phyloP scores from a whole-genome alignment of 2,888 invertebrate genomes.

The Meiosimyza decipiens region DNA sequence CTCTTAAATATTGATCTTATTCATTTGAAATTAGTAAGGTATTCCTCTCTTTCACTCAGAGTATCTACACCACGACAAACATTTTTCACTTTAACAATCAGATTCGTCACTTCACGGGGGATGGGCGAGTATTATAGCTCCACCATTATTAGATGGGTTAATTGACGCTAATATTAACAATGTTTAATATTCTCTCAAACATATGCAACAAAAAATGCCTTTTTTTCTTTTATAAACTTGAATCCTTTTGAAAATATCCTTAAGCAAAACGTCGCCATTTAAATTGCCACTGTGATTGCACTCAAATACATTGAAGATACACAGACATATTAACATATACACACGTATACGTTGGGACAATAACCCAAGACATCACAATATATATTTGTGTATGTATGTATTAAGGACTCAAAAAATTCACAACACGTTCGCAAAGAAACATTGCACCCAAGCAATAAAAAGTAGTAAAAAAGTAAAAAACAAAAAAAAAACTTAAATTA shows the following conservation, averaged over 20 bases:
- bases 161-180: too few species aligned
- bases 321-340: not conserved
- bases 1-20: too few species aligned
- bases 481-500: not conserved
- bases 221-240: not conserved
- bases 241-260: not conserved
- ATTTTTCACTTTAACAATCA: too few species aligned
- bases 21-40: too few species aligned
- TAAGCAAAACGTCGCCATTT: conserved; percentile 5
- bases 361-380: not conserved
- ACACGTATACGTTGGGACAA: not conserved
- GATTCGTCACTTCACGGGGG: too few species aligned
- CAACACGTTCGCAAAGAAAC: conserved; percentile 2
- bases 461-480: not conserved
- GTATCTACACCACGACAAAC: too few species aligned
- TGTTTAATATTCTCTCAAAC: too few species aligned
- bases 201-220: too few species aligned
- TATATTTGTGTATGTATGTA: not conserved
- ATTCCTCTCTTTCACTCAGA: too few species aligned
- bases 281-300: conserved; percentile 5
- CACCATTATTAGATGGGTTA: too few species aligned
- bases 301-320: not conserved
- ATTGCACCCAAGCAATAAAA: not conserved
- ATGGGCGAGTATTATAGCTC: too few species aligned
- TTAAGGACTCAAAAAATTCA: not conserved